A percentile compares a stretch with the other conserved stretches of the same genome.
phyloP scores from a whole-genome alignment of 2,888 invertebrate genomes.

The Ectemnius lituratus region DNA sequence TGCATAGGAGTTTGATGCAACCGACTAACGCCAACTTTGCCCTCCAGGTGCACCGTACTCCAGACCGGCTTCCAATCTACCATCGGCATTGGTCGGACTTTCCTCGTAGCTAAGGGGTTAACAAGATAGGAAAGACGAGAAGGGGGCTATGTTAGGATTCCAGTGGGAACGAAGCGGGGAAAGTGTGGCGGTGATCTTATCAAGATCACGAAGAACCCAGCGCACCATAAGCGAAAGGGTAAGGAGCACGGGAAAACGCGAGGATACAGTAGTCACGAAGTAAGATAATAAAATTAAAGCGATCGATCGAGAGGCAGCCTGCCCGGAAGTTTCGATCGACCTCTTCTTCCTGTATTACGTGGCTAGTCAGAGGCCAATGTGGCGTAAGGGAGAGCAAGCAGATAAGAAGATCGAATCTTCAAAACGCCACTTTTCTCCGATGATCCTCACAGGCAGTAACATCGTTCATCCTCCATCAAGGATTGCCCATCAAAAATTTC shows the following conservation, averaged over 20 bases:
- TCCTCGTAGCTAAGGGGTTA: background rate
- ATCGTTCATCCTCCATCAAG: too few relatives aligned
- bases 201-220: conserved; percentile 27
- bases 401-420: conserved; percentile 9
- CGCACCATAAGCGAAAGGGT: background rate
- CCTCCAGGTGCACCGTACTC: too few relatives aligned
- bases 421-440: background rate
- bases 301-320: conserved; percentile 58
- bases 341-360: conserved; percentile 48
- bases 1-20: too few relatives aligned
- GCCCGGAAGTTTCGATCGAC: conserved; percentile 41
- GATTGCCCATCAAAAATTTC: conserved; percentile 2
- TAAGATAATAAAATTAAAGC: conserved; percentile 67
- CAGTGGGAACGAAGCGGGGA: conserved; percentile 21
- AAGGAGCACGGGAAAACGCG: conserved; percentile 4
- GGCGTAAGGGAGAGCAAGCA: background rate
- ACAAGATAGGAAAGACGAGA: background rate
- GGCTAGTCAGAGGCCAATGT: conserved; percentile 15
- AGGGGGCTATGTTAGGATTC: conserved; percentile 27
- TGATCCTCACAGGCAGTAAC: conserved; percentile 7
- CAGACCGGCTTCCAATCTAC: too few relatives aligned
- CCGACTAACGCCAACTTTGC: too few relatives aligned
- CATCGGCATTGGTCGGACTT: too few relatives aligned
- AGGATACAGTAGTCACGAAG: conserved; percentile 54
- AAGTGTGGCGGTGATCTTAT: conserved; percentile 39